Base-by-base conservation (phyloP, 2,888 invertebrate genomes). In the Amorpha juglandis region DNA sequence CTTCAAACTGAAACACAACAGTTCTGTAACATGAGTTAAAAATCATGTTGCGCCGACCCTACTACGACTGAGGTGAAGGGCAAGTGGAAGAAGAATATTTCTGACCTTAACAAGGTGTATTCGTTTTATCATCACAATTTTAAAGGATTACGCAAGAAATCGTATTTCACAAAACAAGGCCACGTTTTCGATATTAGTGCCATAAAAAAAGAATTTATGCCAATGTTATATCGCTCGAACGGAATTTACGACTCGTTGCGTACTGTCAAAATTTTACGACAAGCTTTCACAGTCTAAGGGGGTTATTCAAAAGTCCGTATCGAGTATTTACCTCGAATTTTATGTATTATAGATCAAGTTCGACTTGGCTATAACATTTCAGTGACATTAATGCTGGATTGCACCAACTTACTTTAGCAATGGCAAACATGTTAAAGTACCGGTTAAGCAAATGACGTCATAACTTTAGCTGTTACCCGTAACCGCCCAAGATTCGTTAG, bases 191-290 rank as follows among this genome's bases (percentile, higher is more conserved):
- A 42, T 58, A 58, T 58, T 58, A 58, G 58, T 58, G 12, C 58
- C 58, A 58, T 58, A 58, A 58, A 58, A 67, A 63, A 73, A 77
- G 78, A 79, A 78, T 82, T 81, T 80, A 78, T 79, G 77, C 78
- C 78, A 80, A 80, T 82, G 80, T 79, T 79, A 71, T 71, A 74
- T 73, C 76, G 79, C 80, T 88, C 83, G 58, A 88, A 83, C 79
- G 76, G 69, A 71, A 78, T 89, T 89, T 90, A 90, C 83, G 76
- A 79, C 78, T 80, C 83, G 84, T 86, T 84, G 82, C 78, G 71
- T 78, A 82, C 87, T 80, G 88, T 91, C 91, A 90, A 90, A 90
- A 87, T 80, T 85, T 90, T 90, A 91, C 86, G 84, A 80, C 83
- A 80, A 70, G 82, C 78, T 82, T 86, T 86, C 42, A 58, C 11